Base-by-base conservation (phyloP, 2,888 invertebrate species). In the Mactromeris polynyma region DNA sequence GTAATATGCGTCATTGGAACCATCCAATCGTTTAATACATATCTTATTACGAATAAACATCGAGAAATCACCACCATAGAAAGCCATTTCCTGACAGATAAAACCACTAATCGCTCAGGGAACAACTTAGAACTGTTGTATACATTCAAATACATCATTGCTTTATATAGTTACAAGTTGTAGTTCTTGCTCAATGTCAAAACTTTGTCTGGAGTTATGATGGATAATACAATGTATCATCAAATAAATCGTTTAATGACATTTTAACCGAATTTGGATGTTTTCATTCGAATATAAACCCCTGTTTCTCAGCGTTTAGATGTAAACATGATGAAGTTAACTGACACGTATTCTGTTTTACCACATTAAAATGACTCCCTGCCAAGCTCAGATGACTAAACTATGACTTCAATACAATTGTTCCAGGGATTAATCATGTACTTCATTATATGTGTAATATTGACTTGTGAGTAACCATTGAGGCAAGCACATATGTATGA, bases 71-170 rank as follows among this genome's bases (percentile, higher is more conserved):
- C 6, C 26, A 64, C 58, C 58, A 64, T 64, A 26, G 58, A 64
- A 64, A 26, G 26, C 58, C n/a, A 64, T 64, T 64, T 64, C 58
- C 58, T 64, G 58, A 3, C 58, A 64, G 58, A 64, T 64, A 64
- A 64, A 64, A 64, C 58, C 58, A 64, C 58, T 64, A 26, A 64
- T 64, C 58, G 26, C n/a, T 26, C 58, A 64, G 21, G 0, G 58
- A 64, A 64, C 58, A 64, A 64, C 58, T 26, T 26, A 64, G 26
- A 64, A n/a, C 21, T 9, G 58, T 64, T 64, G n/a, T 26, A 21
- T n/a, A 26, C 58, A 64, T 26, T 26, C 26, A n/a, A 26, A 26
- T n/a, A 64, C 58, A 64, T 64, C 58, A 26, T 7, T 64, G n/a
- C 26, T 64, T 64, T 64, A 64, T 26, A n/a, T 64, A 26, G 26